A percentile compares a stretch with the other conserved stretches of the same genome.
phyloP scores from a whole-genome alignment of 2,113 vertebrate genomes.

The Gadus chalcogrammus region DNA sequence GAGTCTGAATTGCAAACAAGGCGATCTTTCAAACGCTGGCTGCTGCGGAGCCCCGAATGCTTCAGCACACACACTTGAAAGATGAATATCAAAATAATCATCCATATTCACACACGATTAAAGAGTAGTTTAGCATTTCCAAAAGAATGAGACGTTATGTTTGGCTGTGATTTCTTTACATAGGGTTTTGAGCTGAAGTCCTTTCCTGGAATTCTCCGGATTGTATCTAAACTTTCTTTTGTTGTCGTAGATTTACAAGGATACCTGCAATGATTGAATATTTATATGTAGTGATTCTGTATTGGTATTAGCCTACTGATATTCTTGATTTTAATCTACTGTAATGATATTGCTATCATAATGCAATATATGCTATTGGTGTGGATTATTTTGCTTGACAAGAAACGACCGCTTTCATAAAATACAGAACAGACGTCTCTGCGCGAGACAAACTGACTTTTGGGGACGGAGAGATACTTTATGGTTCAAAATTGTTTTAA shows the following conservation, averaged over 20 bases:
- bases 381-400: constrained; percentile 53
- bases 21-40: too few relatives aligned
- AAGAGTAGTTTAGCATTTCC: too few relatives aligned
- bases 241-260: constrained; percentile 57
- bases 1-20: too few relatives aligned
- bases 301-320: constrained; percentile 67
- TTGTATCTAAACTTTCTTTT: constrained; percentile 46
- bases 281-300: constrained; percentile 75
- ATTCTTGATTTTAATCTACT: constrained; percentile 69
- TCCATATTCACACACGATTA: too few relatives aligned
- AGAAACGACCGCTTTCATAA: constrained; percentile 32
- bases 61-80: too few relatives aligned
- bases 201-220: constrained; percentile 34
- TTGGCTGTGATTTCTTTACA: too few relatives aligned
- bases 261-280: constrained; percentile 62
- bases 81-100: too few relatives aligned
- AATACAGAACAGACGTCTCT: background rate
- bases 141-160: too few relatives aligned
- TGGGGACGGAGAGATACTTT: constrained; percentile 7
- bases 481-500: constrained; percentile 9
- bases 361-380: constrained; percentile 68
- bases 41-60: too few relatives aligned
- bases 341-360: constrained; percentile 67
- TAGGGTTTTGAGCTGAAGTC: too few relatives aligned
- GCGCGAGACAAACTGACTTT: background rate